Percentiles rank a stretch among this genome's conserved stretches.
Evolutionary conservation across 2,888 invertebrate genomes (phyloP).

Genomic region (Pollenia griseotomentosa): DNA sequence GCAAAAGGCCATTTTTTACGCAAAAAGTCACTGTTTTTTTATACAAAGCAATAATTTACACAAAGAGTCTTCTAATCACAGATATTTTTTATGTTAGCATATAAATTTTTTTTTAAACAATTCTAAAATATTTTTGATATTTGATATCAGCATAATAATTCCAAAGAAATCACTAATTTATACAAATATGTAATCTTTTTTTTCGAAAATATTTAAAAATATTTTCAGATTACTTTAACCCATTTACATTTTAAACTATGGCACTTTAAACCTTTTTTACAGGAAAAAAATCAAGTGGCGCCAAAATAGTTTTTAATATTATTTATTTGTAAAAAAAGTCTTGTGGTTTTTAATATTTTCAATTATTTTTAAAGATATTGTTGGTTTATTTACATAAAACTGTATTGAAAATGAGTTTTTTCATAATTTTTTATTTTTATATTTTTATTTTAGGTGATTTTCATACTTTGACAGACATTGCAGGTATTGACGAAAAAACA

Average conservation of each 20-base stretch:
- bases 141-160: no score
- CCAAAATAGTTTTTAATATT: conserved; percentile 51
- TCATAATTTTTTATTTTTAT: conserved; percentile 34
- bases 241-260: conserved; percentile 42
- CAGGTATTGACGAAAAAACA: conserved; percentile 53
- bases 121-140: no score
- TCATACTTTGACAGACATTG: conserved; percentile 52
- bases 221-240: conserved; percentile 29
- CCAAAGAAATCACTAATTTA: neutral
- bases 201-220: neutral
- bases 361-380: conserved; percentile 27
- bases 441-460: conserved; percentile 67
- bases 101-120: neutral
- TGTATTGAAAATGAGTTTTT: conserved; percentile 45
- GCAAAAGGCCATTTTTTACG: no score
- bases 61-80: no score
- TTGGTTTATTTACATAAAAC: conserved; percentile 35
- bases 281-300: conserved; percentile 49
- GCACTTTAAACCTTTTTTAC: conserved; percentile 22
- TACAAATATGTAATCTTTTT: conserved; percentile 1
- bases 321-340: conserved; percentile 33
- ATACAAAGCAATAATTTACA: no score
- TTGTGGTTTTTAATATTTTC: conserved; percentile 51
- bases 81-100: no score
- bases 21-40: neutral